Percentiles rank a stretch among this genome's conserved stretches.
Conservation (phyloP, 2,888 invertebrate genomes). For the Acrobasis suavella region DNA sequence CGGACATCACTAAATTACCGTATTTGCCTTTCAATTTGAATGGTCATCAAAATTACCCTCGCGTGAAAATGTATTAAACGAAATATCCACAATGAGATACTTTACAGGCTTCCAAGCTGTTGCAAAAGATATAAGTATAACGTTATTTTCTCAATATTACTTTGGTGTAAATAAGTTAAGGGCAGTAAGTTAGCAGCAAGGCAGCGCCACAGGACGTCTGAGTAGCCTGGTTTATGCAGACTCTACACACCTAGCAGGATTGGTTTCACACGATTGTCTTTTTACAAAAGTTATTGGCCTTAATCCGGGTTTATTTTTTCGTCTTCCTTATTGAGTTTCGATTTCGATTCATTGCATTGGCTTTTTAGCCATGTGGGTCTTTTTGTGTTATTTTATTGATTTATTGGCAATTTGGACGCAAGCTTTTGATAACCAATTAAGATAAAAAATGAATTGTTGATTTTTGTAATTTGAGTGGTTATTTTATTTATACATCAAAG, state of each 20-base stretch:
- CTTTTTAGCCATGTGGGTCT: conserved; percentile 21
- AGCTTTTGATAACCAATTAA: conserved; percentile 1
- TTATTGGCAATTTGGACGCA: conserved; percentile 13
- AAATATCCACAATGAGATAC: not conserved
- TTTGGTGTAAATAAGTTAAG: conserved; percentile 30
- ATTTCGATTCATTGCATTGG: conserved; percentile 34
- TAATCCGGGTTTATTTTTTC: conserved; percentile 52
- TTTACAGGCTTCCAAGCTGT: not conserved
- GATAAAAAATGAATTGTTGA: not conserved
- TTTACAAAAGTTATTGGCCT: conserved; percentile 55
- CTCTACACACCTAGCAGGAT: conserved; percentile 54
- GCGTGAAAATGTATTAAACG: not conserved
- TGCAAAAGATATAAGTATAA: not conserved
- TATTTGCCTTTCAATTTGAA: conserved; percentile 3
- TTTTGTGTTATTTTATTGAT: conserved; percentile 18
- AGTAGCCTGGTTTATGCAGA: conserved; percentile 61
- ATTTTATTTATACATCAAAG: conserved; percentile 6
- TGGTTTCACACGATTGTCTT: conserved; percentile 55
- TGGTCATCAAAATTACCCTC: not conserved
- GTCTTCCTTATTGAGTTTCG: conserved; percentile 45
- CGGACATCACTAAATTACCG: conserved; percentile 33
- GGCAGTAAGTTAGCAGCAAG: conserved; percentile 45
- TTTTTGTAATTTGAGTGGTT: not conserved
- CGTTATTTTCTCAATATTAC: not conserved
- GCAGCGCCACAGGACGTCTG: conserved; percentile 61